Conservation (phyloP, 2,113 vertebrate genomes). For the Eptesicus fuscus region DNA sequence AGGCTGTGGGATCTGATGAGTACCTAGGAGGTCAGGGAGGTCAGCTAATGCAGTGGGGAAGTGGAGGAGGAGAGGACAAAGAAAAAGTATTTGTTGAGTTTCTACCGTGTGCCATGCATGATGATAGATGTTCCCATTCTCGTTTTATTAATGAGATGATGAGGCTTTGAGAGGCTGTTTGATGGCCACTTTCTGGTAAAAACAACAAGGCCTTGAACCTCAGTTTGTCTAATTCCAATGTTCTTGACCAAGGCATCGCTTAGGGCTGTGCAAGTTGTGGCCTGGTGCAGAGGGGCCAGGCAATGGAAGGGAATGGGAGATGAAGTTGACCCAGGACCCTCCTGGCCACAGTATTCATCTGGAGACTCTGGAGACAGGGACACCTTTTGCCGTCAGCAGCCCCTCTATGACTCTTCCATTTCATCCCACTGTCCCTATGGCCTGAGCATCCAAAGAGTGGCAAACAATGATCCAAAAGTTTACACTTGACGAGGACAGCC, state of each 20-base stretch:
- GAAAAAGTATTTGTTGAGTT: neutral
- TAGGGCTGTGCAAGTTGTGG: neutral
- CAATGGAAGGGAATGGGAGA: neutral
- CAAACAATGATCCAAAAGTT: neutral
- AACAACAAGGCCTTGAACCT: neutral
- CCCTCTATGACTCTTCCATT: neutral
- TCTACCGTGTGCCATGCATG: accelerated
- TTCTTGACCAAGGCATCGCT: neutral
- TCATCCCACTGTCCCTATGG: neutral
- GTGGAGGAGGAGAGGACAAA: neutral
- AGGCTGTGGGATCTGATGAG: neutral
- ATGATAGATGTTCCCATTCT: neutral
- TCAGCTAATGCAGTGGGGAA: neutral
- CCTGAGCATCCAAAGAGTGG: neutral
- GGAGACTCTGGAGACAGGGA: neutral
- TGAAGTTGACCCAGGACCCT: neutral
- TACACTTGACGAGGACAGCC: neutral
- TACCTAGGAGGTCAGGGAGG: neutral
- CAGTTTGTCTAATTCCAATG: neutral
- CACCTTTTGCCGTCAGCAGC: neutral
- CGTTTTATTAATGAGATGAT: neutral
- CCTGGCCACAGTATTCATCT: accelerated
- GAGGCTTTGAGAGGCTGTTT: neutral
- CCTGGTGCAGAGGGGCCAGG: neutral
- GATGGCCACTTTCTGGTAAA: neutral